Evolutionary conservation across 2,888 invertebrate genomes (phyloP).

Genomic region (Nomada fabriciana): DNA sequence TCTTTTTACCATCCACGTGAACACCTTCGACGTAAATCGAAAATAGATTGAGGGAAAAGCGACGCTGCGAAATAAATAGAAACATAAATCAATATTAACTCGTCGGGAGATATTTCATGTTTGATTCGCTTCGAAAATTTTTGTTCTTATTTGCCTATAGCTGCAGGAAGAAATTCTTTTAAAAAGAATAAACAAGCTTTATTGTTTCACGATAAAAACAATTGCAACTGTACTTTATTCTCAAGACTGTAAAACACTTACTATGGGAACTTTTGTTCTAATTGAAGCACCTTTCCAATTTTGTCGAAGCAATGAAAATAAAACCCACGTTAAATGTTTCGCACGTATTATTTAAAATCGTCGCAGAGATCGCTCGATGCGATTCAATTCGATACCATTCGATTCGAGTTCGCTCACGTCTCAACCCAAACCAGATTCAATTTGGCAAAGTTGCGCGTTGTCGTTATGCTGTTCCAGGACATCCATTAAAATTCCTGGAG

Average conservation of each 20-base stretch:
- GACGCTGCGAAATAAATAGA: not conserved
- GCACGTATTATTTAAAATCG: not conserved
- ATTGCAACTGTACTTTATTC: no score
- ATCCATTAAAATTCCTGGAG: conserved; percentile 75
- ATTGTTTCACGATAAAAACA: no score
- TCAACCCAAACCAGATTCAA: conserved; percentile 38
- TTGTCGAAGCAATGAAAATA: not conserved
- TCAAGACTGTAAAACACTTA: no score
- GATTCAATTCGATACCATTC: not conserved
- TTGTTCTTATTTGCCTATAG: no score
- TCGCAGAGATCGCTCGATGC: not conserved
- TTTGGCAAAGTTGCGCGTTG: conserved; percentile 50
- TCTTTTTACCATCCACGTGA: not conserved
- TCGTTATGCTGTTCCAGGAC: conserved; percentile 44
- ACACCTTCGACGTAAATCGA: not conserved
- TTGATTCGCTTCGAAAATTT: no score
- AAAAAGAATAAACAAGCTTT: no score
- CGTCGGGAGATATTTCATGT: no score
- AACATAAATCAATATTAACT: not conserved
- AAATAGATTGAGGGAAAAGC: not conserved
- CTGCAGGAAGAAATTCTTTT: no score
- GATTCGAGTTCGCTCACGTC: not conserved
- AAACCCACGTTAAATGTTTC: not conserved
- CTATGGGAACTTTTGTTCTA: not conserved
- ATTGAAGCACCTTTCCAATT: no score